Evolutionary conservation across 2,888 invertebrate genomes (phyloP).

Genomic region (Ferrisia virgata): DNA sequence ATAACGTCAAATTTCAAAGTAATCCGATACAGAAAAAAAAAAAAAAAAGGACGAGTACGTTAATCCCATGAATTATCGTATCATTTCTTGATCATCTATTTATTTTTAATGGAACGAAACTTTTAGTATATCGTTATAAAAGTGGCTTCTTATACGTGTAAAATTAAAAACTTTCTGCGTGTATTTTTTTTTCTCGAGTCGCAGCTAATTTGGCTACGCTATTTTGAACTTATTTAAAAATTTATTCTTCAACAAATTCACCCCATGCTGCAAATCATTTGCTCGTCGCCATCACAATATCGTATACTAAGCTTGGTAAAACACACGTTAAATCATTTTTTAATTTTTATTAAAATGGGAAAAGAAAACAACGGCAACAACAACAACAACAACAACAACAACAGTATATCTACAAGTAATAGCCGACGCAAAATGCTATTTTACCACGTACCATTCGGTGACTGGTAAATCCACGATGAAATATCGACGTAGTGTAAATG

Average conservation of each 20-base stretch:
- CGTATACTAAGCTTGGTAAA: background rate
- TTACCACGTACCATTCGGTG: slow-evolving; percentile 31
- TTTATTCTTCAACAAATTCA: background rate
- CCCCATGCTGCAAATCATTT: background rate
- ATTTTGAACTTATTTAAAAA: too few relatives aligned
- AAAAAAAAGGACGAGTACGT: too few relatives aligned
- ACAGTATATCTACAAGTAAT: background rate
- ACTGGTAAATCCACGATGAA: slow-evolving; percentile 40
- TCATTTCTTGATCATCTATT: too few relatives aligned
- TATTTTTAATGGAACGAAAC: too few relatives aligned
- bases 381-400: background rate
- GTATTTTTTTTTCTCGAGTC: too few relatives aligned
- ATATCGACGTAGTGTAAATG: slow-evolving; percentile 23
- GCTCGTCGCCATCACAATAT: background rate
- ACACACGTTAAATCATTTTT: background rate
- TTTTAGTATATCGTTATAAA: too few relatives aligned
- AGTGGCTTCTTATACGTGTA: too few relatives aligned
- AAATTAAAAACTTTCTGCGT: too few relatives aligned
- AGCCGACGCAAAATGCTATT: slow-evolving; percentile 2
- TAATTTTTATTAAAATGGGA: background rate
- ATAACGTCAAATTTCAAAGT: too few relatives aligned
- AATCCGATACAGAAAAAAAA: too few relatives aligned
- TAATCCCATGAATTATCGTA: too few relatives aligned
- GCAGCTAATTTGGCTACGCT: too few relatives aligned
- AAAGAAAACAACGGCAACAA: background rate